Evolutionary conservation across 2,113 vertebrate species (phyloP).

Genomic region (Pardalotus punctatus): DNA sequence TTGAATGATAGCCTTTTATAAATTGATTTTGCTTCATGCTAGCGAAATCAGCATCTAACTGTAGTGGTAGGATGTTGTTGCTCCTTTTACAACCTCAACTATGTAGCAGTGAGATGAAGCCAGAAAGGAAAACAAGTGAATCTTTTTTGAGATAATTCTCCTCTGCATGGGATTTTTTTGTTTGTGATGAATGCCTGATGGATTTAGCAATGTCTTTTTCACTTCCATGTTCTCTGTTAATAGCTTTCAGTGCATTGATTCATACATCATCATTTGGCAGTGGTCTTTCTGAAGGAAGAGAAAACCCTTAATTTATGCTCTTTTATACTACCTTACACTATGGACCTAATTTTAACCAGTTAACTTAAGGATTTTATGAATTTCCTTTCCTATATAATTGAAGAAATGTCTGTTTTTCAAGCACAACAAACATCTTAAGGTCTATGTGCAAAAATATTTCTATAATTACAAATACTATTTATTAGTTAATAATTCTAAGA

Average conservation of each 20-base stretch:
- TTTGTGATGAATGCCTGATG: background rate
- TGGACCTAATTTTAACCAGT: background rate
- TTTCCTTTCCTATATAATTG: background rate
- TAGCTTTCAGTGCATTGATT: background rate
- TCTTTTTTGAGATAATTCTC: background rate
- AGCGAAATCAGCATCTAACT: background rate
- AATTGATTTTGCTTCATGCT: background rate
- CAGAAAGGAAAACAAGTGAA: background rate
- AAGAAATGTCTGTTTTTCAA: background rate
- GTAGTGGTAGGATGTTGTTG: background rate
- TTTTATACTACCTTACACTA: background rate
- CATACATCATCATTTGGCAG: background rate
- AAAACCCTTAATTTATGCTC: background rate
- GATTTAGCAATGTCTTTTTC: background rate
- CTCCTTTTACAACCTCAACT: background rate
- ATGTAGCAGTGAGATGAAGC: background rate
- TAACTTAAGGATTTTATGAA: background rate
- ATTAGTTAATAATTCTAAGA: background rate
- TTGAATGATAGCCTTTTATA: background rate
- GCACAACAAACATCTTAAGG: background rate
- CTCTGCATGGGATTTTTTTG: background rate
- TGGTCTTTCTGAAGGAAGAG: background rate
- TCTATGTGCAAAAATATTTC: background rate
- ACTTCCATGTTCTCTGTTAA: background rate
- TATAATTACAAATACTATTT: background rate